Evolutionary conservation across 2,888 invertebrate species (phyloP), one percentile per base, ranked within the genome.

Genomic region (Alloplasta piceator): DNA sequence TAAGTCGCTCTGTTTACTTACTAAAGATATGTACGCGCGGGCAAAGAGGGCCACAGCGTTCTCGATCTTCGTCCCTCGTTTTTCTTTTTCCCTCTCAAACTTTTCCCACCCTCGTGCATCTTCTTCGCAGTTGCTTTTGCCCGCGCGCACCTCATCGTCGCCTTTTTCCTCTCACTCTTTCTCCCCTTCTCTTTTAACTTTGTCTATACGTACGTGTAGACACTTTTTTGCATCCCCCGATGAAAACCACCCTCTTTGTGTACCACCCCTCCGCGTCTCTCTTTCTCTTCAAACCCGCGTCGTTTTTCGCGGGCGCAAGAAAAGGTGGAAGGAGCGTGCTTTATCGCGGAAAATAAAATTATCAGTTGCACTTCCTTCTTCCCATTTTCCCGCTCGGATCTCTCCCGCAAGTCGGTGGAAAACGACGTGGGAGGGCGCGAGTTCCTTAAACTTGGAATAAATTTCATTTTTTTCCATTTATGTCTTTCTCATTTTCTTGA

Each of bases 1-100:
- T 91, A 91, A 91, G 91, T 80, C 88, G 89, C 86, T 89, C 89
- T 90, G 91, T 91, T 91, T 91, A 90, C 91, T 90, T 87, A 89
- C 90, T 88, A 89, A 90, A 91, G 91, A 91, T 91, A 90, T 89
- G 87, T 86, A 85, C 71, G 82, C 66, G 48, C 6, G 52, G 52
- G 52, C 14, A n/a, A 12, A 5, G 52, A 38, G 60, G 39, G 39
- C n/a, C 5, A 5, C 9, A 38, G 12, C 38, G 41, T 61, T 58
- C 64, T 16, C 74, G 14, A 46, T 82, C 60, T 73, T 75, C 50
- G 46, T 60, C 38, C 12, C 26, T 38, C 26, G 3, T 36, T 26
- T 48, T 67, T 60, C 58, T 74, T 64, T 64, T 56, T 60, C 14
- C 16, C 46, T 7, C 41, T 39, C 38, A 52, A 6, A 48, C 41